phyloP scores from a whole-genome alignment of 2,888 invertebrate species.

The Amphipoea lucens region DNA sequence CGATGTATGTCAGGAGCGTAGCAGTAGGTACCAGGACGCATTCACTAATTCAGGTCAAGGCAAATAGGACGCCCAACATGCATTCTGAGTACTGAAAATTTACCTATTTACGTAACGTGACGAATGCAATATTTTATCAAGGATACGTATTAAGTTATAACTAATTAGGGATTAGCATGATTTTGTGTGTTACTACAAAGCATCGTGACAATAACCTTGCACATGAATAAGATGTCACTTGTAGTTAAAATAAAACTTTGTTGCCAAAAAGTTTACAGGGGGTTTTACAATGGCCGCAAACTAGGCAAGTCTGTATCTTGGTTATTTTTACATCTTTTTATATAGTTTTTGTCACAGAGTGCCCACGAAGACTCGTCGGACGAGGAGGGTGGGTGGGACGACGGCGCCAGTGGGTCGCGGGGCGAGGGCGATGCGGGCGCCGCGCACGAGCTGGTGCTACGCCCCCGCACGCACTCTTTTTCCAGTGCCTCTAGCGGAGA shows the following conservation, averaged over 20 bases:
- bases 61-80: not conserved
- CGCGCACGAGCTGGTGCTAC: slow-evolving; percentile 75
- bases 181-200: not conserved
- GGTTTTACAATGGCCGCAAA: not conserved
- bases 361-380: slow-evolving; percentile 85
- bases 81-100: not conserved
- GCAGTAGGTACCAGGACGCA: too few species aligned
- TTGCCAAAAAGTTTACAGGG: not conserved
- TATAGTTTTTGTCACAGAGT: slow-evolving; percentile 62
- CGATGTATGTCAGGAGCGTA: not conserved
- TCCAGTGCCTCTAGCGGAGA: slow-evolving; percentile 86
- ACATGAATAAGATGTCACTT: not conserved
- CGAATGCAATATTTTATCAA: not conserved
- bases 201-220: not conserved
- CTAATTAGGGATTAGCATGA: not conserved
- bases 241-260: not conserved
- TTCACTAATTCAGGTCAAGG: not conserved
- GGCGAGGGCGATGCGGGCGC: slow-evolving; percentile 76
- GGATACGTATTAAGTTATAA: not conserved
- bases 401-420: slow-evolving; percentile 66
- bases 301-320: not conserved
- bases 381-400: slow-evolving; percentile 91
- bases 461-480: slow-evolving; percentile 83
- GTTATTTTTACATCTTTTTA: not conserved
- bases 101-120: not conserved